These are phyloP conservation scores for Malacoctenus gilli DNA, from an alignment of 2,797 vertebrate genomes.

Conservation along the genomic window DNA sequence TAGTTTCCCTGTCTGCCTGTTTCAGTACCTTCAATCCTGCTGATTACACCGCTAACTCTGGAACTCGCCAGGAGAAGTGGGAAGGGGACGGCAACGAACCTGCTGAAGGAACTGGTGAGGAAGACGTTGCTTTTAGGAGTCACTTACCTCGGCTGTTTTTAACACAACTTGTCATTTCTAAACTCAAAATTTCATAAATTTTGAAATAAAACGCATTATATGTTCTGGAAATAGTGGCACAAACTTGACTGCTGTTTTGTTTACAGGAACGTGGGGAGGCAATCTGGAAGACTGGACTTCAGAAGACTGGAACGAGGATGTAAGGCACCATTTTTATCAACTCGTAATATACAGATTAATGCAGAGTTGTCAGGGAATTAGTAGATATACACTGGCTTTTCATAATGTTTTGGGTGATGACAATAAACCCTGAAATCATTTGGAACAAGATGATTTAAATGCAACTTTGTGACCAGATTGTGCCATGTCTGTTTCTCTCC, in stretches of 20 bases:
- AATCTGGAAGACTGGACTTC: constrained; percentile 92
- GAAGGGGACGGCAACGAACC: constrained; percentile 84
- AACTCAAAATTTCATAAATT: too few relatives aligned
- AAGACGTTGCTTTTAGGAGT: too few relatives aligned
- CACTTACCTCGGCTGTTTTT: too few relatives aligned
- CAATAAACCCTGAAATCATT: background rate
- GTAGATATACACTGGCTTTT: background rate
- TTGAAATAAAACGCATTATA: too few relatives aligned
- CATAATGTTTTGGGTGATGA: background rate
- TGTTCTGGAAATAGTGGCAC: background rate
- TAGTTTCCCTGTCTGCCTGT: background rate
- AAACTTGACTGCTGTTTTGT: constrained; percentile 17
- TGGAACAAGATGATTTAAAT: background rate
- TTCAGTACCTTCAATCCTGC: constrained; percentile 93
- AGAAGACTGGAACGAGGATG: constrained; percentile 98
- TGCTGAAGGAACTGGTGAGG: constrained; percentile 86
- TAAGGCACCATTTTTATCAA: constrained; percentile 80
- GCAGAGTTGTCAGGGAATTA: too few relatives aligned
- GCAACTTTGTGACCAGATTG: too few relatives aligned
- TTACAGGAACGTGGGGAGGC: constrained; percentile 86
- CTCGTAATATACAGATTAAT: too few relatives aligned
- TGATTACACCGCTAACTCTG: constrained; percentile 85
- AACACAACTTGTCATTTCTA: too few relatives aligned
- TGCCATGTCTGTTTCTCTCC: background rate
- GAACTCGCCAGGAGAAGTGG: constrained; percentile 86